Conservation (phyloP, 2,113 vertebrate genomes). For the Xiphophorus couchianus region DNA sequence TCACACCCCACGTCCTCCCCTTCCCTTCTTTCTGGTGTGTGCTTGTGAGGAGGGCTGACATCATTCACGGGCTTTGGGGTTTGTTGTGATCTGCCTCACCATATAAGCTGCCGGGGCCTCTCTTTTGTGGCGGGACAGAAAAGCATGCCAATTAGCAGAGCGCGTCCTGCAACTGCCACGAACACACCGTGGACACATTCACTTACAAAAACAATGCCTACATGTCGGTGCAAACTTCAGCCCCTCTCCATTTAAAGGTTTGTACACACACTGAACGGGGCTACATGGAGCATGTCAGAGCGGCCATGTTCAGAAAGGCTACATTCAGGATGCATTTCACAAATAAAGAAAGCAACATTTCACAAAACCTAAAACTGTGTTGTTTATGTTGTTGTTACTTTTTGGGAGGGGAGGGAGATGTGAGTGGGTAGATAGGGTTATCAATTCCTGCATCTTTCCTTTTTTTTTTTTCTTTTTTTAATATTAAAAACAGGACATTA, state of each 20-base stretch:
- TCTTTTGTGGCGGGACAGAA: conserved; percentile 60
- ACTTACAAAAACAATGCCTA: conserved; percentile 48
- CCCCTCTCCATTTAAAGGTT: conserved; percentile 25
- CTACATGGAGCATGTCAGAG: conserved; percentile 32
- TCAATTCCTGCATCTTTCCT: not conserved
- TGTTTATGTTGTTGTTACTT: not conserved
- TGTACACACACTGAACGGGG: conserved; percentile 1
- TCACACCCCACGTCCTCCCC: too few species aligned
- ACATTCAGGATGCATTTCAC: conserved; percentile 26
- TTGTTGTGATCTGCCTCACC: conserved; percentile 69
- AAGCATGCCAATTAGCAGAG: conserved; percentile 70
- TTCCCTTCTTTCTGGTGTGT: conserved; percentile 32
- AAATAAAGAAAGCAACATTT: conserved; percentile 27
- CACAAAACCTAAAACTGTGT: conserved; percentile 20
- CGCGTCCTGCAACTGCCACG: conserved; percentile 53
- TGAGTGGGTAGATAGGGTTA: too few species aligned
- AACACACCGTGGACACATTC: conserved; percentile 48
- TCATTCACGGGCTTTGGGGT: conserved; percentile 67
- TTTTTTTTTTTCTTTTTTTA: not conserved
- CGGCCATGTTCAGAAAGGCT: conserved; percentile 51
- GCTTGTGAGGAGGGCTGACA: conserved; percentile 60
- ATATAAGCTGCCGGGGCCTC: conserved; percentile 60
- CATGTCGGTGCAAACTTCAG: conserved; percentile 70
- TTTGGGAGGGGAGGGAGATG: not conserved
- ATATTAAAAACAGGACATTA: not conserved